These are phyloP conservation scores for Heterodera filipjevi DNA, from an alignment of 2,888 invertebrate species.

Conservation along the genomic window DNA sequence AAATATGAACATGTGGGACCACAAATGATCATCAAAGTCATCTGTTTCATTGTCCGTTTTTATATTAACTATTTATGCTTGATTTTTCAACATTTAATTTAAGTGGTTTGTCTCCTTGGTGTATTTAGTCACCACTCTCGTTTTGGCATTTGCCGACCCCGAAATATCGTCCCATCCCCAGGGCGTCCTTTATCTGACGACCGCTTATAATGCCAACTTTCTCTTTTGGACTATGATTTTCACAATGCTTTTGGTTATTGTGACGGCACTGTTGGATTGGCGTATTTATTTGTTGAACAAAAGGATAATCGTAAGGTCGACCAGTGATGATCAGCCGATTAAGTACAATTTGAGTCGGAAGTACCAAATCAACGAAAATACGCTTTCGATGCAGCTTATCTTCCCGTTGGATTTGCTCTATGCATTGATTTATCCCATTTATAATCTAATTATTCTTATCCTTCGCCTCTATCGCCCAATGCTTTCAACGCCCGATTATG, in stretches of 20 bases:
- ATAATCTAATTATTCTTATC: not conserved
- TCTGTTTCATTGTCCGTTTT: not conserved
- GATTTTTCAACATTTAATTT: not conserved
- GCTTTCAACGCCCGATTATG: not conserved
- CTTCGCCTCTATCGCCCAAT: slow-evolving; percentile 3
- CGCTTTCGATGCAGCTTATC: slow-evolving; percentile 15
- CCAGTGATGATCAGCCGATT: not conserved
- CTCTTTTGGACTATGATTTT: slow-evolving; percentile 11
- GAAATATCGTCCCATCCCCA: slow-evolving; percentile 9
- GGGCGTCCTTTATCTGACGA: slow-evolving; percentile 6
- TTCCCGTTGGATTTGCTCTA: slow-evolving; percentile 11
- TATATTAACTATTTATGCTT: not conserved
- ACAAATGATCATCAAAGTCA: not conserved
- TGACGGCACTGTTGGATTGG: slow-evolving; percentile 24
- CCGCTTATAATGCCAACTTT: slow-evolving; percentile 9
- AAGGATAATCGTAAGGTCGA: not conserved
- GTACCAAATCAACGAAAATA: slow-evolving; percentile 26
- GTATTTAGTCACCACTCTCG: not conserved
- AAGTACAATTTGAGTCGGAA: slow-evolving; percentile 20
- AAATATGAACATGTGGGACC: slow-evolving; percentile 14
- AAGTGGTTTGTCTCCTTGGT: slow-evolving; percentile 19
- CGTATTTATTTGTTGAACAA: slow-evolving; percentile 20
- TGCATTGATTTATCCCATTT: slow-evolving; percentile 22
- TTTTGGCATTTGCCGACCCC: slow-evolving; percentile 13
- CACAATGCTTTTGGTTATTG: slow-evolving; percentile 21